Percentiles rank a stretch among this genome's conserved stretches.
phyloP scores from a whole-genome alignment of 2,113 vertebrate genomes.

The Sinocyclocheilus grahami region DNA sequence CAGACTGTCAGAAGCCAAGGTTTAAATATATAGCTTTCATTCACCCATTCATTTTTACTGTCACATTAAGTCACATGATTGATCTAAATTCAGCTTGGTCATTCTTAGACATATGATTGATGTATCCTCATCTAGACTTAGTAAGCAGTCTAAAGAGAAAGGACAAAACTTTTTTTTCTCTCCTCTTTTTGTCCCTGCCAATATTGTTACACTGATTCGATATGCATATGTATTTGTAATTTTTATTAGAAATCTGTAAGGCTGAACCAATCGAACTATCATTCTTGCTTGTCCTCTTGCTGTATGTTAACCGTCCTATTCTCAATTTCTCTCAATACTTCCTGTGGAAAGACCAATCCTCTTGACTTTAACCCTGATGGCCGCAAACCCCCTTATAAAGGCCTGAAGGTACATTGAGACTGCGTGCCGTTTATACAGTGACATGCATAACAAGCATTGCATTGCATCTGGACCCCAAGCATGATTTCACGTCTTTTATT shows the following conservation, averaged over 20 bases:
- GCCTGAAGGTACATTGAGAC: constrained; percentile 90
- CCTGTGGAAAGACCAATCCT: constrained; percentile 91
- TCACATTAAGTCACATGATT: neutral
- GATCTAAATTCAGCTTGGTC: neutral
- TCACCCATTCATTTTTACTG: neutral
- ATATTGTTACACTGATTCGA: neutral
- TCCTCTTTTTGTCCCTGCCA: neutral
- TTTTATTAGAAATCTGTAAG: neutral
- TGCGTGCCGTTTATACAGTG: constrained; percentile 58
- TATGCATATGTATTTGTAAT: neutral
- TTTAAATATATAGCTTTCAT: neutral
- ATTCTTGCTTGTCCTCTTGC: constrained; percentile 69
- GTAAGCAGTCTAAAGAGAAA: neutral
- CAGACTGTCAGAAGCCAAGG: neutral
- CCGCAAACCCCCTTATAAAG: constrained; percentile 95
- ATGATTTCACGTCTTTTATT: neutral
- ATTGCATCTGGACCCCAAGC: constrained; percentile 10
- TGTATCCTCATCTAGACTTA: no score
- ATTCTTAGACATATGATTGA: neutral
- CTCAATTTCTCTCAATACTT: constrained; percentile 73
- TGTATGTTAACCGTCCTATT: constrained; percentile 57
- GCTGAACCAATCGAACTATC: constrained; percentile 65
- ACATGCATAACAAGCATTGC: constrained; percentile 49
- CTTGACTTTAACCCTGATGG: constrained; percentile 91
- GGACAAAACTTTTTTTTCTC: neutral